Percentiles rank a stretch among this genome's conserved stretches.
phyloP scores from a whole-genome alignment of 2,797 vertebrate genomes.

The Myotis planiceps region DNA sequence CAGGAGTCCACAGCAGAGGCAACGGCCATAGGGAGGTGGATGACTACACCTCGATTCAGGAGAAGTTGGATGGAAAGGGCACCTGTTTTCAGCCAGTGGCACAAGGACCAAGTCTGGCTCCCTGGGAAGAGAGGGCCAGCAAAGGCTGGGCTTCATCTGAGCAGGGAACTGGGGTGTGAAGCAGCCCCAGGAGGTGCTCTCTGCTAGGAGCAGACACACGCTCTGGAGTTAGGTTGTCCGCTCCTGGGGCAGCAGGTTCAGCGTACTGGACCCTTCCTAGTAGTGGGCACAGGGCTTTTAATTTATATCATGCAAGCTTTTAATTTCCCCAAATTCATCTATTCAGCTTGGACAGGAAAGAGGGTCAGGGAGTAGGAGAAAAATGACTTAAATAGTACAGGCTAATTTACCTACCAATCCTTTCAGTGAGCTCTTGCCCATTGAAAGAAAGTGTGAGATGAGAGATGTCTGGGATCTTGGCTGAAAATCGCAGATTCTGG shows the following conservation, averaged over 20 bases:
- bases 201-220: fast-evolving
- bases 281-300: not conserved
- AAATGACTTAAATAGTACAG: not conserved
- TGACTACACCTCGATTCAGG: not conserved
- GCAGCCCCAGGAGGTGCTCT: not conserved
- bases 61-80: not conserved
- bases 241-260: not conserved
- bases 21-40: not conserved
- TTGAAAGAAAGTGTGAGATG: not conserved
- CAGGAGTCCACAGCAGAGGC: not conserved
- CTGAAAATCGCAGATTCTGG: not conserved
- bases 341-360: not conserved
- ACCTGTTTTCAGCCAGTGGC: not conserved
- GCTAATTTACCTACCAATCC: not conserved
- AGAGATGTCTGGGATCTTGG: not conserved
- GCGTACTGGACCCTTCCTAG: not conserved
- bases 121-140: not conserved
- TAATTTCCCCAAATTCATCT: not conserved
- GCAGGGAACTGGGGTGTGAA: not conserved
- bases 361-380: not conserved
- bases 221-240: not conserved
- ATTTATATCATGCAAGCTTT: not conserved
- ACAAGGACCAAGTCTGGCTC: not conserved
- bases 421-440: not conserved
- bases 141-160: not conserved